Percentiles rank a stretch among this genome's conserved stretches.
These are phyloP conservation scores for Anguilla anguilla DNA, from an alignment of 2,797 vertebrate species.

Conservation along the genomic window DNA sequence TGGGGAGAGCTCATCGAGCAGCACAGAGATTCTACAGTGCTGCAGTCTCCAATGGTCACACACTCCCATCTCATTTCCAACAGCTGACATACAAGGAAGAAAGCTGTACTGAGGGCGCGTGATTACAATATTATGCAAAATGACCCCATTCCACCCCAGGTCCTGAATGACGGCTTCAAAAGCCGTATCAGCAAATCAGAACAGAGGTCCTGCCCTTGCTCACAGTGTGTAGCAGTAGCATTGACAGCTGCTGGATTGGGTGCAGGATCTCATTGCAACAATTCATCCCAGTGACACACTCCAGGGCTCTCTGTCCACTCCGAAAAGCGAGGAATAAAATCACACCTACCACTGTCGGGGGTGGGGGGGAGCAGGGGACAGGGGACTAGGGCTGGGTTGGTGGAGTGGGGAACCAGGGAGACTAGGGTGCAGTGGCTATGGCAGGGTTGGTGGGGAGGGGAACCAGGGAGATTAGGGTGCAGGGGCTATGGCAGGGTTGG, in stretches of 20 bases:
- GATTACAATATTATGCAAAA: background rate
- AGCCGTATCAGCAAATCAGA: background rate
- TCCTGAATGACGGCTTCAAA: background rate
- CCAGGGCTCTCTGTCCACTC: background rate
- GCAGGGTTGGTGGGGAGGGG: too few species aligned
- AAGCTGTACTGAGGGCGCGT: too few species aligned
- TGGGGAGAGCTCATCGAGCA: background rate
- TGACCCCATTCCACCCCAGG: background rate
- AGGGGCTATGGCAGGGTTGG: too few species aligned
- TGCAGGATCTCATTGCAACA: background rate
- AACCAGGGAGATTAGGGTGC: too few species aligned
- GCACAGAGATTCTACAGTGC: background rate
- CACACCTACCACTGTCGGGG: background rate
- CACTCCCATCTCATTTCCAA: too few species aligned
- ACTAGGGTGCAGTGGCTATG: too few species aligned
- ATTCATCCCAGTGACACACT: background rate
- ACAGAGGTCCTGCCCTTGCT: background rate
- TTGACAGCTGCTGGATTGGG: background rate
- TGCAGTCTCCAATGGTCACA: background rate
- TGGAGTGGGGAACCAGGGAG: too few species aligned
- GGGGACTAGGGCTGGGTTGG: too few species aligned
- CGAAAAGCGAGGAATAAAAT: background rate
- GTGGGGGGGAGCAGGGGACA: too few species aligned
- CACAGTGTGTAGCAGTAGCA: background rate
- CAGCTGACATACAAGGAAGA: too few species aligned